Base-by-base conservation (phyloP, 2,797 vertebrate genomes). In the Sparus aurata region DNA sequence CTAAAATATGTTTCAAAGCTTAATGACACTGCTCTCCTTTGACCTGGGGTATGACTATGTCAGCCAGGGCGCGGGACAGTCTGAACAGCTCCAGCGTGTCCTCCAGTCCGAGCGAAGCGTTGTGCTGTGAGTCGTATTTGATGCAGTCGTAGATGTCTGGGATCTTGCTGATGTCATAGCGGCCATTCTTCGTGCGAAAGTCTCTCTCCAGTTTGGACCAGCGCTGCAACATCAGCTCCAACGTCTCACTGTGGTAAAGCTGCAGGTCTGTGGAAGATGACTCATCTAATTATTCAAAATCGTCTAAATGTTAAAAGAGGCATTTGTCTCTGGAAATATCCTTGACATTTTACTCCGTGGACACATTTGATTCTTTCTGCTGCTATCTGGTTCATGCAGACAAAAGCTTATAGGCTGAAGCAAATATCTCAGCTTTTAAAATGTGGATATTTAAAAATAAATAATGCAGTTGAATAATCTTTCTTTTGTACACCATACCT, bases 161-260 rank as follows among this genome's bases (percentile, higher is more conserved):
- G 89, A 99, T 97, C 93, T 99, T 99, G 94, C 98, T 99, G 92
- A 99, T 99, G 91, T 99, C 98, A 0, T 98, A 99, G 47, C 98
- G 97, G 2, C 97, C 97, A 0, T 91, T 98, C 94, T 98, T 99
- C 95, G 96, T 97, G 72, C 95, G 95, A 81, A 99, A 99, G 87
- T 99, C 98, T 65, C 96, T 91, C 91, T 99, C 97, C 83, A 99
- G 94, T 86, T 99, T 99, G 80, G 96, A 97, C 98, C 98, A 99
- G 83, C 98, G 97, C 66, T 99, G 98, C 76, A 99, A 92, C 98
- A 99, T 99, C 84, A 99, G 95, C 83, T 99, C 98, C 83, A 99
- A 68, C 0, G 97, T 96, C 93, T 99, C 98, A 0, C 97, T 98
- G 93, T 99, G 98, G 90, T 99, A 99, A 45, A 99, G 95, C 81